Evolutionary conservation across 2,797 vertebrate species (phyloP), one percentile per base, ranked within the genome.

Genomic region (Acanthurus leucopareius): DNA sequence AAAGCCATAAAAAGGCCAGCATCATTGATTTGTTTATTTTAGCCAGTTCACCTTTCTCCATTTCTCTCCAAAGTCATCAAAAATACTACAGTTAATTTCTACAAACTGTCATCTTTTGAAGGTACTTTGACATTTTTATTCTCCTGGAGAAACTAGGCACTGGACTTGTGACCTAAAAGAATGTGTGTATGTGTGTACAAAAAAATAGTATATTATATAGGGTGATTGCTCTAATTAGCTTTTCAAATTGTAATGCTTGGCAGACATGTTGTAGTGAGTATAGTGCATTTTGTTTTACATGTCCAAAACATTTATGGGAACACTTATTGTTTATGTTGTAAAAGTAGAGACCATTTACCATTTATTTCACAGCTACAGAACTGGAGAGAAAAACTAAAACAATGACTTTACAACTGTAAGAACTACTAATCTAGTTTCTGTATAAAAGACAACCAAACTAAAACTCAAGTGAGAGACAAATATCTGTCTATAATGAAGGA

Each of bases 71-170:
- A 70, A 76, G 62, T 64, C 65, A 69, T 40, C 79, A 68, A 80
- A 80, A 77, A 88, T 71, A 67, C 79, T 68, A 79, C 61, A 63
- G 47, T 67, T 79, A 67, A 86, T 61, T 64, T 75, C 60, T 75
- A 62, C 73, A 77, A 59, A 59, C 71, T 44, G n/a, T 77, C 73
- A 73, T 81, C 59, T 81, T 83, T 74, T 71, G 28, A 69, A 82
- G 76, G 56, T 38, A 61, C 48, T 74, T 68, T 60, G 60, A 82
- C 80, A 67, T 84, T 87, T 88, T 79, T 80, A 73, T 80, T 73
- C 52, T 69, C 44, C 75, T 86, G 83, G 78, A 88, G 80, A 68
- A 80, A 88, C 86, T 4, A 70, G 20, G 62, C 65, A 13, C 17
- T 1, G 44, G 51, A 67, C 62, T 66, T 62, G 52, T 56, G 62